Evolutionary conservation across 2,113 vertebrate species (phyloP), one percentile per base, ranked within the genome.

Genomic region (Syrmaticus mikado): DNA sequence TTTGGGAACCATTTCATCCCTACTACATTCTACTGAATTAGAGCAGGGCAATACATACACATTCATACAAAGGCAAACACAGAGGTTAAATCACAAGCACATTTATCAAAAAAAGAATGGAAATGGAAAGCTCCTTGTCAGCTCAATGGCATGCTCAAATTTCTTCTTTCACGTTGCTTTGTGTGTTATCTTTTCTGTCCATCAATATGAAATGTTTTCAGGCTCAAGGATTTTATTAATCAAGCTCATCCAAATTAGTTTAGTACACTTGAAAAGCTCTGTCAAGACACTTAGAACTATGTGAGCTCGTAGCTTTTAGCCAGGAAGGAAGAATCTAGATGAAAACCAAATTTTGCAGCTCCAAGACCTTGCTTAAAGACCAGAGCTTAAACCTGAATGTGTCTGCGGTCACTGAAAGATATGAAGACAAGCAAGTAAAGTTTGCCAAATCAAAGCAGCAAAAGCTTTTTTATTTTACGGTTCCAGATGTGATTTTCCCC

Each of bases 221-320:
- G n/a, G 60, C 64, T 82, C 57, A 64, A 85, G 82, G 43, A 79
- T 73, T 87, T 76, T 76, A 43, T 82, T 94, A 85, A 91, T 89
- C 68, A 41, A 87, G 32, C 30, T 71, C 34, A 83, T 55, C 46
- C 52, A 58, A 60, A 71, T 78, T 43, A 74, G n/a, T 64, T 91
- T 79, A 19, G 67, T 90, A 86, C 61, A 52, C 43, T 86, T 70
- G 38, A 65, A 89, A 82, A 85, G 71, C 45, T 79, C 62, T 74
- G 21, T 91, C 60, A 89, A 92, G 80, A 14, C 28, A 21, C 8
- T 10, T 5, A 43, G 48, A 53, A 65, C 32, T 19, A 15, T 9
- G 10, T 67, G 41, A 60, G 53, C 41, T 87, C 24, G 1, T 14
- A 22, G 15, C 1, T 76, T 86, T 87, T 60, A 82, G 66, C 34